Conservation (phyloP, 2,888 invertebrate species). For the Luffia ferchaultella region DNA sequence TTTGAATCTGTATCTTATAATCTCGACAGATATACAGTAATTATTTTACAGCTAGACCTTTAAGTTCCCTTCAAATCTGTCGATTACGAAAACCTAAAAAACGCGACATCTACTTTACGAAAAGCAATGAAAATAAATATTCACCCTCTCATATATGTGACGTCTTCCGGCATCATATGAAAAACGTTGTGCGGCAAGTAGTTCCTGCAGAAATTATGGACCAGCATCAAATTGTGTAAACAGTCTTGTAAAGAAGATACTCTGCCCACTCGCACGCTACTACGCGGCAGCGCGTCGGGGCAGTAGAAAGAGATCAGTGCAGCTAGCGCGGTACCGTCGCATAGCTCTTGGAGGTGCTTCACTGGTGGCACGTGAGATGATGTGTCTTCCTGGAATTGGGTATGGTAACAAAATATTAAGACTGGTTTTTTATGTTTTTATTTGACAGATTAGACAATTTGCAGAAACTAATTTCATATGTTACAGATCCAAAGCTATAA, state of each 20-base stretch:
- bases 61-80: too few species aligned
- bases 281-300: constrained; percentile 52
- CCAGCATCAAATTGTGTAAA: constrained; percentile 88
- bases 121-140: too few species aligned
- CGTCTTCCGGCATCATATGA: constrained; percentile 95
- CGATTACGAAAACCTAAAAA: too few species aligned
- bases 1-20: too few species aligned
- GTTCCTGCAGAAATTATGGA: constrained; percentile 85
- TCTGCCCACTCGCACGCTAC: constrained; percentile 63
- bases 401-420: too few species aligned
- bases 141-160: constrained; percentile 91
- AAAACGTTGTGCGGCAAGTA: constrained; percentile 89
- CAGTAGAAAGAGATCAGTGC: constrained; percentile 92
- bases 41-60: too few species aligned
- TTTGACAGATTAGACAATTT: too few species aligned
- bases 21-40: too few species aligned
- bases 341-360: constrained; percentile 85
- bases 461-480: too few species aligned
- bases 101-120: too few species aligned
- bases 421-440: too few species aligned
- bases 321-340: constrained; percentile 90
- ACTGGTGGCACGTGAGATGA: constrained; percentile 71
- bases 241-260: constrained; percentile 87
- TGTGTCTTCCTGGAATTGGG: constrained; percentile 62
- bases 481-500: too few species aligned